Evolutionary conservation across 2,113 vertebrate genomes (phyloP), one percentile per base, ranked within the genome.

Genomic region (Callopanchax toddi): DNA sequence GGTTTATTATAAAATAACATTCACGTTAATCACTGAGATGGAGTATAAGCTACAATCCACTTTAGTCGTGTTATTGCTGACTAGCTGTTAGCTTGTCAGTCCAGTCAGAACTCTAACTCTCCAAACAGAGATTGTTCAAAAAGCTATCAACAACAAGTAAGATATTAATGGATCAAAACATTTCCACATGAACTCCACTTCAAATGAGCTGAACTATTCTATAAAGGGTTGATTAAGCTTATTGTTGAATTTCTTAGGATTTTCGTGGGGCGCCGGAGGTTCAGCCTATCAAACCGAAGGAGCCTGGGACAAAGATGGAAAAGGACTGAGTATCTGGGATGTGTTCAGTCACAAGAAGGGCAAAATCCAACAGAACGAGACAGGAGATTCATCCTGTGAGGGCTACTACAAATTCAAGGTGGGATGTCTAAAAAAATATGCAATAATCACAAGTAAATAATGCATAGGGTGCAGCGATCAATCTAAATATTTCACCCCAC

Each of bases 231-330:
- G 13, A 54, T 6, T 22, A 45, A 37, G 29, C 29, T 37, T 9
- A 54, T 44, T 54, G 17, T 40, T 56, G 42, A 49, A 2, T 74
- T 71, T 40, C 18, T 76, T 32, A 97, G 96, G 93, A 84, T 98
- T 99, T 92, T 91, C 94, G 36, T 98, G 96, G 96, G 96, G 95
- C 1, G 93, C 93, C 66, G 96, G 96, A 81, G 93, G 95, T 63
- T 97, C 97, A 15, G 95, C 97, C 51, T 97, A 96, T 91, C 96
- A 97, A 87, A 97, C 95, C 0, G 96, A 98, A 89, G 96, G 96
- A 42, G 95, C 95, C 58, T 98, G 96, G 96, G 93, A 99, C 89
- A 91, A 91, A 79, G 95, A 97, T 45, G 94, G 96, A 60, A 98
- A 98, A 93, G 96, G 95, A 58, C 88, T 94, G 12, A 98, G 96